Evolutionary conservation across 2,888 invertebrate species (phyloP), one percentile per base, ranked within the genome.

Genomic region (Diarsia rubi): DNA sequence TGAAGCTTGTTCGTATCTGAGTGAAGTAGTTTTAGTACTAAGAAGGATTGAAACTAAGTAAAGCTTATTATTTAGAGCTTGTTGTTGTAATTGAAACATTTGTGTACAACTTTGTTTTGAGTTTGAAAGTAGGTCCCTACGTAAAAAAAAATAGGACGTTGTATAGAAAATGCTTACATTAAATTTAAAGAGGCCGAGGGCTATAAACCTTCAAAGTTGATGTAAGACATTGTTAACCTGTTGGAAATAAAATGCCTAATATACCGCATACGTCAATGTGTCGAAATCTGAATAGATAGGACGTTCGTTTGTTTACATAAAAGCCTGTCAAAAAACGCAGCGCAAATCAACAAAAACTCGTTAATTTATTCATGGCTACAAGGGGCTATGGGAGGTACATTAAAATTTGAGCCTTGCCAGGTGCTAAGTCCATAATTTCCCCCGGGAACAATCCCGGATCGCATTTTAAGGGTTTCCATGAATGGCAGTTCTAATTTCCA

Each of bases 351-450:
- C 91, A 89, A 91, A 90, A 90, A 90, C 89, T 88, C 87, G 91
- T 94, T 95, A 95, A 96, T 95, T 95, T 95, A 96, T 96, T 94
- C 95, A 88, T 83, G 88, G 89, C 90, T 91, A 89, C 91, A 91
- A 92, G 91, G 90, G 91, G 89, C 90, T 90, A 89, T 83, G 90
- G 91, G 88, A 84, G 89, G 88, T 92, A 92, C 95, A 95, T 96
- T 96, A 96, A 96, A 96, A 95, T 96, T 96, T 96, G 95, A 95
- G 93, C 94, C 94, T 93, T 92, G 95, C 95, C 96, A 96, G 96
- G 96, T 96, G 96, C 91, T 95, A 96, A 96, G 96, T 95, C 95
- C 95, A 95, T 96, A 96, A 96, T 96, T 96, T 96, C 96, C 96
- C 96, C 54, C 49, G 95, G 94, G 96, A 92, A 93, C 95, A 93